phyloP scores from a whole-genome alignment of 2,797 vertebrate genomes.

The Hippopotamyrus pictus region DNA sequence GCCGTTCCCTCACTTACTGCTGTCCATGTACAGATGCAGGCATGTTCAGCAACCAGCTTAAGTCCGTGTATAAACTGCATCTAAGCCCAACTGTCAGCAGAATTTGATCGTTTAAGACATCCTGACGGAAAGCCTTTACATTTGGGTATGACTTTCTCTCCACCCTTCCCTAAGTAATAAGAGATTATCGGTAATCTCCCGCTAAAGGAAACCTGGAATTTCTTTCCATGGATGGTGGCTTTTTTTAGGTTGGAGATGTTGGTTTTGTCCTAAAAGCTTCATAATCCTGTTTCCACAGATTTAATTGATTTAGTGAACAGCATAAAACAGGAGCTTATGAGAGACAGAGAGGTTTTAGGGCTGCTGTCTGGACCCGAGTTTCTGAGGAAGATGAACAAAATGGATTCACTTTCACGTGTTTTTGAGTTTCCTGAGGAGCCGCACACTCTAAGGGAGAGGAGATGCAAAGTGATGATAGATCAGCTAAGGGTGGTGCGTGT shows the following conservation, averaged over 20 bases:
- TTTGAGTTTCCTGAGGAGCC: neutral
- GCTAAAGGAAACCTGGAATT: constrained; percentile 57
- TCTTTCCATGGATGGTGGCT: constrained; percentile 23
- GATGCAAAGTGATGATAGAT: neutral
- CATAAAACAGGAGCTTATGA: constrained; percentile 25
- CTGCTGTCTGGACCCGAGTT: neutral
- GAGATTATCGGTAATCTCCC: constrained; percentile 64
- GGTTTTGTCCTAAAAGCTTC: constrained; percentile 41
- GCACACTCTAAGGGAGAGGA: neutral
- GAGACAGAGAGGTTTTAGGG: constrained; percentile 21
- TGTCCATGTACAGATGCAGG: constrained; percentile 51
- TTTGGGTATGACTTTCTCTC: constrained; percentile 49
- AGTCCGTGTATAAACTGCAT: constrained; percentile 51
- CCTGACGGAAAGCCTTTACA: constrained; percentile 40
- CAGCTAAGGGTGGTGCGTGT: neutral
- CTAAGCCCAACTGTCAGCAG: constrained; percentile 62
- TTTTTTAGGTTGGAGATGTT: constrained; percentile 38
- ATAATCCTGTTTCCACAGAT: constrained; percentile 42
- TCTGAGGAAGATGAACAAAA: neutral
- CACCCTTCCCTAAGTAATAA: constrained; percentile 71
- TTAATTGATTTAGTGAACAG: constrained; percentile 40
- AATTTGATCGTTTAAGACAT: constrained; percentile 59
- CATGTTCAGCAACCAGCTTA: constrained; percentile 55
- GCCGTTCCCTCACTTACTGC: constrained; percentile 40
- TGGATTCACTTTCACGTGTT: neutral